phyloP scores from a whole-genome alignment of 2,113 vertebrate genomes.

The Melanostigma gelatinosum region DNA sequence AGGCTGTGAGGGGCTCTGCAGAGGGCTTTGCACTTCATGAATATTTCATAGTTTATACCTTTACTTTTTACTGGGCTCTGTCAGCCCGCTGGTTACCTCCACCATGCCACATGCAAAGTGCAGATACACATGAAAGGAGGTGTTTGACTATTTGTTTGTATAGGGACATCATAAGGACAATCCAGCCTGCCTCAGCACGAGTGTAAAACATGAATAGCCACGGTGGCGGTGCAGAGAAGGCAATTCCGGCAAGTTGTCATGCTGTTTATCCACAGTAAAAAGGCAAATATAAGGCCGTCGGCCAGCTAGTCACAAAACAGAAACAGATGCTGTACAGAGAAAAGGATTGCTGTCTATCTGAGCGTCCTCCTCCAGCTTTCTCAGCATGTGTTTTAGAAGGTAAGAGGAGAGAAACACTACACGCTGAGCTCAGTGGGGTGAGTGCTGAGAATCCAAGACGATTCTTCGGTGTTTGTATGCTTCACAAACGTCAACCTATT shows the following conservation, averaged over 20 bases:
- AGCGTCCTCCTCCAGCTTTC: slow-evolving; percentile 50
- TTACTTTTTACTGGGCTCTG: slow-evolving; percentile 60
- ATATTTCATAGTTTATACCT: slow-evolving; percentile 72
- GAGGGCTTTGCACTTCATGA: slow-evolving; percentile 64
- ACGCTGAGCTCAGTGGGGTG: slow-evolving; percentile 52
- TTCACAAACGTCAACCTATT: slow-evolving; percentile 29
- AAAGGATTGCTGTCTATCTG: slow-evolving; percentile 28
- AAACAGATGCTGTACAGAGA: slow-evolving; percentile 40
- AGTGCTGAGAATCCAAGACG: slow-evolving; percentile 30
- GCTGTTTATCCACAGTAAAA: slow-evolving; percentile 56
- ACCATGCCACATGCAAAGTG: slow-evolving; percentile 60
- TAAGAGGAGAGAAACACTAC: slow-evolving; percentile 45
- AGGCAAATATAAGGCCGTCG: slow-evolving; percentile 37
- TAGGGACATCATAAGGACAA: slow-evolving; percentile 54
- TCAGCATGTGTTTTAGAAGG: slow-evolving; percentile 45
- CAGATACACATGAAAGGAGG: slow-evolving; percentile 46
- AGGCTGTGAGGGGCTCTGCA: slow-evolving; percentile 58
- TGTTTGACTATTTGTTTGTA: slow-evolving; percentile 51
- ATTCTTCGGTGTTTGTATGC: slow-evolving; percentile 14
- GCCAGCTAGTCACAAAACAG: slow-evolving; percentile 26
- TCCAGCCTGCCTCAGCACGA: slow-evolving; percentile 49
- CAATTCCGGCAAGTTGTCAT: slow-evolving; percentile 17
- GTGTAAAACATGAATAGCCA: slow-evolving; percentile 55
- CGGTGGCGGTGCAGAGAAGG: slow-evolving; percentile 22
- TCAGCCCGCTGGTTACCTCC: slow-evolving; percentile 47